Evolutionary conservation across 2,113 vertebrate species (phyloP), one percentile per base, ranked within the genome.

Genomic region (Megaceryle torquata): DNA sequence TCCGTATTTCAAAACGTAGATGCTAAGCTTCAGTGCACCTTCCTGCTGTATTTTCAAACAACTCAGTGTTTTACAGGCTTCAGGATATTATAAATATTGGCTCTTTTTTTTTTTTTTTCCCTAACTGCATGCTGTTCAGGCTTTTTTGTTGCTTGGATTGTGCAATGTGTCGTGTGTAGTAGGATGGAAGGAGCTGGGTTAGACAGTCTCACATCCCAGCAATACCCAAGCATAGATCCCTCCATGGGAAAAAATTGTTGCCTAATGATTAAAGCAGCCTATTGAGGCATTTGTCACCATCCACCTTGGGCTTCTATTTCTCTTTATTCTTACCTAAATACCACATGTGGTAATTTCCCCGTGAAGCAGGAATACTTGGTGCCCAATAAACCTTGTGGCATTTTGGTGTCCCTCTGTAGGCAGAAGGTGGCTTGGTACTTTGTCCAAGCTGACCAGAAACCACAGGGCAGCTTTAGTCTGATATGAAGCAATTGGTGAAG

Each of bases 81-180:
- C 88, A 53, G 78, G 70, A 65, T 89, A 89, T 65, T 95, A 93
- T 75, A 96, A 82, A 90, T 92, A 90, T 86, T 93, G 71, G 50
- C 15, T 41, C 31, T n/a, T 16, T 57, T 10, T 63, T 56, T 39
- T 46, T 31, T 31, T 14, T 35, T 9, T 53, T 12, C 11, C 3
- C 11, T 77, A 80, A 50, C 59, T 26, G 7, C 6, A 7, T 46
- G 48, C 48, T 79, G 18, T 41, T 92, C 59, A 59, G 63, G 37
- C 21, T 76, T 70, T 86, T 92, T 57, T 75, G 25, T 65, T 78
- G 22, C 80, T 65, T 67, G 51, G 21, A 50, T 84, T 82, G 60
- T 44, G 57, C 43, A 56, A 48, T 3, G 6, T 63, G 19, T 50
- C 65, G 29, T 46, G 35, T 63, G 43, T 22, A 67, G 61, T 12